Evolutionary conservation across 2,797 vertebrate genomes (phyloP), one percentile per base, ranked within the genome.

Genomic region (Pangasius macronema): DNA sequence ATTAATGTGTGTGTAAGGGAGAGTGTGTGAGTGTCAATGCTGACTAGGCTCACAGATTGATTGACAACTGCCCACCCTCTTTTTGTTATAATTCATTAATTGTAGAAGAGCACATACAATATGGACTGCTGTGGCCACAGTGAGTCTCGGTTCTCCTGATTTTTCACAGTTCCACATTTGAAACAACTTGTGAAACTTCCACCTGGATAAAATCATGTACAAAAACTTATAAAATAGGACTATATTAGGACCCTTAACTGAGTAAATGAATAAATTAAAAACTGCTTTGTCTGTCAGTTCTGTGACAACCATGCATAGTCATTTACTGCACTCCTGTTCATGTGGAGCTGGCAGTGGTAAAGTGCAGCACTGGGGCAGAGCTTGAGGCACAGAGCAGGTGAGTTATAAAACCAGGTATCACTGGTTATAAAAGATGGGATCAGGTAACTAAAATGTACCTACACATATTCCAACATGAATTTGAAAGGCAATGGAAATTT

Each of bases 1-100:
- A 95, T 95, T 94, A 92, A 86, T 75, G 61, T 87, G 36, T 83
- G 51, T 89, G 80, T 42, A 75, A 84, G 87, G 70, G 77, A 55
- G 72, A 27, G 61, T 14, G 86, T 73, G 82, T 59, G 76, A 30
- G 82, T 73, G 22, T 73, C 51, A 3, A 13, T 33, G 83, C 42
- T 86, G 70, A 24, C 42, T 39, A 30, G n/a, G 42, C 27, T 67
- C 67, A 63, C 33, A 82, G 76, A 11, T 36, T 68, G 86, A 75
- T 36, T 61, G 68, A 73, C 42, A 65, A 73, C 68, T 57, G 55
- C 49, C 33, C 72, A 57, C 20, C 51, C 39, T 87, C 39, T 76
- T 63, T 87, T 83, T 33, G 16, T n/a, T 49, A 75, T 20, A 36
- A 82, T 76, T 87, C 70, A 57, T 55, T 33, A 42, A 33, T 16